Base-by-base conservation (phyloP, 1,140 invertebrate genomes). In the Chrysoperla carnea region DNA sequence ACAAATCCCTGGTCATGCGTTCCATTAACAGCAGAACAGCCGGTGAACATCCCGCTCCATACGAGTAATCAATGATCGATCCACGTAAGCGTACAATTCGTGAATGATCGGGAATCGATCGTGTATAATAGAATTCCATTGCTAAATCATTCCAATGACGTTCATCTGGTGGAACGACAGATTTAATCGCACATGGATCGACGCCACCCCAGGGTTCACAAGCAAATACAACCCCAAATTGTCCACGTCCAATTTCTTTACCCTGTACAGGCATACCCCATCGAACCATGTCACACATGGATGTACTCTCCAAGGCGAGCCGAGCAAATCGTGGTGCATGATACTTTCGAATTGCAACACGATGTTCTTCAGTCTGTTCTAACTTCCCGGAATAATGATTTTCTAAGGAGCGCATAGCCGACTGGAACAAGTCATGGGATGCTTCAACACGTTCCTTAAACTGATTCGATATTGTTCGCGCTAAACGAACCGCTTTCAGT, bases 121-220 rank as follows among this genome's bases (percentile, higher is more conserved):
- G 75, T 7, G 83, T 85, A 49, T 85, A 85, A 59, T 85, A 88
- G 66, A 90, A 91, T 63, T 93, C 88, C 76, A 92, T 81, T 1
- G 87, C 86, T 1, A 92, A 62, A 58, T 93, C 89, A 59, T 86
- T 84, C 82, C 86, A 91, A 56, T 92, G 87, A 49, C 84, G 76
- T 45, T 90, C 85, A 62, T 93, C 89, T 4, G 84, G 81, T 1
- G 87, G 87, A 23, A 91, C 76, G 27, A 93, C 84, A 11, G 85
- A 88, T 66, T 93, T 93, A n/a, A 91, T 75, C 9, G 87, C 87
- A 56, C 77, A 86, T 0, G 79, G 80, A 36, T 72, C 64, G 38
- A 69, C 71, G 1, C 73, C 81, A 1, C 69, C 81, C 87, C 88
- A 92, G 8, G 67, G 60, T 33, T 87, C 80, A 52, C 85, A 86